These are phyloP conservation scores for Uloborus plumipes DNA, from an alignment of 2,888 invertebrate genomes.

Conservation along the genomic window DNA sequence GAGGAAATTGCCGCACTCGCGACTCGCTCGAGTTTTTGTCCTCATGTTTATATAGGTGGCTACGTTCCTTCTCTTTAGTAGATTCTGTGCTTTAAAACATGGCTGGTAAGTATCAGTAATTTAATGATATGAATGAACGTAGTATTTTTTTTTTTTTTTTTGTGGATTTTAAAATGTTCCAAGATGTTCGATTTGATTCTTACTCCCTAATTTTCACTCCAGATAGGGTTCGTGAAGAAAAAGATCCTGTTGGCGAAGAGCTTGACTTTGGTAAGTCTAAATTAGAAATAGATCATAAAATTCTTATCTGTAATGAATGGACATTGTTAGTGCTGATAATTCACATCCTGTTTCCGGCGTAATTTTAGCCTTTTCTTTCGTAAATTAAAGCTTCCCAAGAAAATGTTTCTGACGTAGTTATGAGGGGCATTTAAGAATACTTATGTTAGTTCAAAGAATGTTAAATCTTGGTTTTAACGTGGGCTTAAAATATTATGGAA, in stretches of 20 bases:
- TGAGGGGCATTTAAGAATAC: too few species aligned
- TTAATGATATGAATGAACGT: too few species aligned
- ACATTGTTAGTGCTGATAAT: too few species aligned
- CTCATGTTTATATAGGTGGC: conserved; percentile 36
- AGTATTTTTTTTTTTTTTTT: not conserved
- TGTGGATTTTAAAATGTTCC: not conserved
- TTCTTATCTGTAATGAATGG: too few species aligned
- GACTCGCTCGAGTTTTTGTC: conserved; percentile 18
- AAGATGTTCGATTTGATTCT: not conserved
- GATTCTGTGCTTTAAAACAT: conserved; percentile 30
- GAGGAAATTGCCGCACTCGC: not conserved
- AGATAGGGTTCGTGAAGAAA: not conserved
- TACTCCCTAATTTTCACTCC: not conserved
- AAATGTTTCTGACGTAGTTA: too few species aligned
- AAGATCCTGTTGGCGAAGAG: not conserved
- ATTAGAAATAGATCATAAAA: not conserved
- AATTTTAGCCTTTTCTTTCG: too few species aligned
- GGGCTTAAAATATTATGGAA: too few species aligned
- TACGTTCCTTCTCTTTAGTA: conserved; percentile 25
- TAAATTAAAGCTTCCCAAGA: too few species aligned
- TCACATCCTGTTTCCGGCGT: too few species aligned
- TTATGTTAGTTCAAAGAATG: too few species aligned
- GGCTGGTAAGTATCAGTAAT: conserved; percentile 24
- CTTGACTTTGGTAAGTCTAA: not conserved
- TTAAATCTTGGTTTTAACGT: too few species aligned